Percentiles rank a stretch among this genome's conserved stretches.
phyloP scores from a whole-genome alignment of 2,888 invertebrate genomes.

The Epinotia nisella region DNA sequence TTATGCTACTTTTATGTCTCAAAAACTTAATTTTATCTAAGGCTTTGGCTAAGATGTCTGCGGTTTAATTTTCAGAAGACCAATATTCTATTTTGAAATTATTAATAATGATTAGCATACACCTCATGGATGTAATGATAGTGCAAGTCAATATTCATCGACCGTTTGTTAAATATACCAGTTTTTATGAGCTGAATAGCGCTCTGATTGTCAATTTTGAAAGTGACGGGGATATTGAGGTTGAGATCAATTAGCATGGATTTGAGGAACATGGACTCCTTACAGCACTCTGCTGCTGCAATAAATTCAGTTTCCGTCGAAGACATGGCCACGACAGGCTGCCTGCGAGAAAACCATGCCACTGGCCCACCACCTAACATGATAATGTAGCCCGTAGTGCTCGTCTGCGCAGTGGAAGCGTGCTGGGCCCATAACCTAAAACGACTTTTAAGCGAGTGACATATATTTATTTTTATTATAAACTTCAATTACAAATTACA shows the following conservation, averaged over 20 bases:
- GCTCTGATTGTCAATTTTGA: slow-evolving; percentile 14
- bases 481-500: too few relatives aligned
- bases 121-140: slow-evolving; percentile 2
- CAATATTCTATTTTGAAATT: too few relatives aligned
- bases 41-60: too few relatives aligned
- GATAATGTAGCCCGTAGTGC: slow-evolving; percentile 13
- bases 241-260: neutral
- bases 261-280: slow-evolving; percentile 15
- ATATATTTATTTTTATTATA: too few relatives aligned
- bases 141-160: neutral
- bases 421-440: slow-evolving; percentile 91
- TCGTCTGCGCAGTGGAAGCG: slow-evolving; percentile 92
- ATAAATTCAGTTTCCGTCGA: neutral
- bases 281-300: neutral
- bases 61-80: too few relatives aligned
- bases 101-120: neutral
- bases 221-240: neutral
- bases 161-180: slow-evolving; percentile 6
- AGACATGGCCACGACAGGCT: slow-evolving; percentile 33
- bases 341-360: slow-evolving; percentile 32
- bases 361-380: slow-evolving; percentile 24
- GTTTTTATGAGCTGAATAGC: slow-evolving; percentile 18
- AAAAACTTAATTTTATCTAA: too few relatives aligned
- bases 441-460: too few relatives aligned
- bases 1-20: too few relatives aligned